Percentiles rank a stretch among this genome's conserved stretches.
These are phyloP conservation scores for Pseudorasbora parva DNA, from an alignment of 2,113 vertebrate genomes.

Conservation along the genomic window DNA sequence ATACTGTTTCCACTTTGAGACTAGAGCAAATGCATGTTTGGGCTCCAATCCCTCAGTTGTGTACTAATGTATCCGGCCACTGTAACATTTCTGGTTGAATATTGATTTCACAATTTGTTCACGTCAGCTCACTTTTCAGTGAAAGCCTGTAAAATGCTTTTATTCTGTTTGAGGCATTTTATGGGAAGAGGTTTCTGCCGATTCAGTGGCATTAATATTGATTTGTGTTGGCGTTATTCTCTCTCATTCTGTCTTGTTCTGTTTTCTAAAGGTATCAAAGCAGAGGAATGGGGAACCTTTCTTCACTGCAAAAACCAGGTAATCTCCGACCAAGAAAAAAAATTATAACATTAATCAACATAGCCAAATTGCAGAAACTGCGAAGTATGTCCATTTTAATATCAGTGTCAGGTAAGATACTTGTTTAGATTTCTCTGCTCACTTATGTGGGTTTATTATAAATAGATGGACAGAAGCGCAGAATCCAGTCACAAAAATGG, in stretches of 20 bases:
- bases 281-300: constrained; percentile 84
- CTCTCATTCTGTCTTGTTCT: background rate
- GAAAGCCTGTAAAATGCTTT: background rate
- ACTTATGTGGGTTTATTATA: no score
- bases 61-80: background rate
- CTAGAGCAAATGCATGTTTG: background rate
- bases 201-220: constrained; percentile 1
- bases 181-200: background rate
- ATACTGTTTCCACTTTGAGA: background rate
- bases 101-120: constrained; percentile 33
- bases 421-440: no score
- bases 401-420: no score
- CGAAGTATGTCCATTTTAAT: no score
- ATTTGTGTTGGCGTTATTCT: constrained; percentile 5
- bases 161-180: constrained; percentile 10
- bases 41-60: background rate
- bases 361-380: no score
- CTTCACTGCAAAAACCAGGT: constrained; percentile 84
- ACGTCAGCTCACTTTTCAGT: background rate
- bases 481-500: no score
- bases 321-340: constrained; percentile 13
- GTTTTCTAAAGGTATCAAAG: constrained; percentile 72
- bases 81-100: background rate
- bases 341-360: no score
- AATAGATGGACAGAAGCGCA: no score